phyloP scores from a whole-genome alignment of 2,797 vertebrate species.

The Siniperca undulata region DNA sequence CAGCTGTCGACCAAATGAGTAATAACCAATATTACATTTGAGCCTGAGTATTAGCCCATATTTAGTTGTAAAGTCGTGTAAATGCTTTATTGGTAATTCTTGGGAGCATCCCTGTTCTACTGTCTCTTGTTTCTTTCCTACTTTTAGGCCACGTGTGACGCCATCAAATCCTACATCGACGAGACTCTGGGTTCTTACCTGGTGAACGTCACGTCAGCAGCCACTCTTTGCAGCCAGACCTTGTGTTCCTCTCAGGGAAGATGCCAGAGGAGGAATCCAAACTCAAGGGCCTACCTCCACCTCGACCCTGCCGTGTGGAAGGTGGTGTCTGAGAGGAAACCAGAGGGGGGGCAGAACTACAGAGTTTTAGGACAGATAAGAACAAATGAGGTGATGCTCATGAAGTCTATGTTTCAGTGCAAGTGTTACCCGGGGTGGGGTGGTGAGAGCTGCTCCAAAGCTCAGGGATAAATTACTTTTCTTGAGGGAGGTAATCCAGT shows the following conservation, averaged over 20 bases:
- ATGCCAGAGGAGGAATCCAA: conserved; percentile 82
- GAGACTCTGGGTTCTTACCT: conserved; percentile 89
- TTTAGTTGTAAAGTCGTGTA: not conserved
- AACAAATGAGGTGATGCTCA: conserved; percentile 39
- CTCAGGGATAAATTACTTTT: conserved; percentile 17
- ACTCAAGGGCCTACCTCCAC: conserved; percentile 84
- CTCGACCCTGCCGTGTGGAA: conserved; percentile 85
- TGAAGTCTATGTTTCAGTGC: conserved; percentile 87
- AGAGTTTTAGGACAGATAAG: conserved; percentile 71
- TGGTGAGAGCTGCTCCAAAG: conserved; percentile 82
- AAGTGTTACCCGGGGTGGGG: conserved; percentile 89
- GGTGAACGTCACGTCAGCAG: conserved; percentile 90
- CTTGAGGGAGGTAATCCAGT: not conserved
- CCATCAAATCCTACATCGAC: conserved; percentile 88
- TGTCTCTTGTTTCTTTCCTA: not conserved
- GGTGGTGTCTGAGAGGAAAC: conserved; percentile 73
- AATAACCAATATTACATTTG: not conserved
- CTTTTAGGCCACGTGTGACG: conserved; percentile 87
- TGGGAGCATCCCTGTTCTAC: too few species aligned
- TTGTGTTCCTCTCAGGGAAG: conserved; percentile 90
- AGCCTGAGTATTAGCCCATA: not conserved
- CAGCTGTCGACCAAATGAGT: not conserved
- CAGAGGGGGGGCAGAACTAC: conserved; percentile 68
- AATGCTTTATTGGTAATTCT: not conserved
- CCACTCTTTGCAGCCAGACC: conserved; percentile 87